Evolutionary conservation across 2,888 invertebrate genomes (phyloP).

Genomic region (Antheraea assamensis): DNA sequence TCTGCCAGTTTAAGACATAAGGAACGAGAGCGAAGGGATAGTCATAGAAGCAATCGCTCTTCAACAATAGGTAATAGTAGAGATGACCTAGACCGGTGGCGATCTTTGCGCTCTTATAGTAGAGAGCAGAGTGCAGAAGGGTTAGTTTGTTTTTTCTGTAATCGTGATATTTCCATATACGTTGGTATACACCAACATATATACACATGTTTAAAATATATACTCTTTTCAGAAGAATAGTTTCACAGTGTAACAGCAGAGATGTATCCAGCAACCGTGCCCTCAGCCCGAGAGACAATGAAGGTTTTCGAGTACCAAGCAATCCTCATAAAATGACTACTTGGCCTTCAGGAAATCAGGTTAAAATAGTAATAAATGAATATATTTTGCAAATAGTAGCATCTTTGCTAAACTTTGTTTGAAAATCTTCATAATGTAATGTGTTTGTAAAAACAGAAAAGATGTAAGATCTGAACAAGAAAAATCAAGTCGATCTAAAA

Average conservation of each 20-base stretch:
- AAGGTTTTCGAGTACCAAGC: slow-evolving; percentile 71
- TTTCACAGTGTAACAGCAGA: slow-evolving; percentile 76
- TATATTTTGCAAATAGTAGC: background rate
- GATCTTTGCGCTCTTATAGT: slow-evolving; percentile 74
- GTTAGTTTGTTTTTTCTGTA: slow-evolving; percentile 41
- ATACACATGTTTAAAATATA: background rate
- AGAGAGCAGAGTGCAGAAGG: slow-evolving; percentile 78
- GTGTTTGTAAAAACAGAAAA: no score
- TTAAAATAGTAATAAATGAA: slow-evolving; percentile 28
- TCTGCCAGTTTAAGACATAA: slow-evolving; percentile 56
- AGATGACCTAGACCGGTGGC: slow-evolving; percentile 75
- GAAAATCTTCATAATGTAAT: no score
- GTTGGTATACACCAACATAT: no score
- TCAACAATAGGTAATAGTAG: slow-evolving; percentile 75
- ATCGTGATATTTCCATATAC: background rate
- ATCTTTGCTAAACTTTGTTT: background rate
- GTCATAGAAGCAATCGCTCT: slow-evolving; percentile 72
- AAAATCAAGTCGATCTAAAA: no score
- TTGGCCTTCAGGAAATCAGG: slow-evolving; percentile 65
- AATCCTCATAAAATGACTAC: slow-evolving; percentile 55
- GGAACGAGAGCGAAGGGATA: slow-evolving; percentile 68
- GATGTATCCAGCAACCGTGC: slow-evolving; percentile 69
- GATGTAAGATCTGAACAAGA: no score
- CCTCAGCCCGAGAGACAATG: slow-evolving; percentile 67
- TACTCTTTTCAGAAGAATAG: slow-evolving; percentile 56